Evolutionary conservation across 2,797 vertebrate species (phyloP), one percentile per base, ranked within the genome.

Genomic region (Typhlichthys subterraneus): DNA sequence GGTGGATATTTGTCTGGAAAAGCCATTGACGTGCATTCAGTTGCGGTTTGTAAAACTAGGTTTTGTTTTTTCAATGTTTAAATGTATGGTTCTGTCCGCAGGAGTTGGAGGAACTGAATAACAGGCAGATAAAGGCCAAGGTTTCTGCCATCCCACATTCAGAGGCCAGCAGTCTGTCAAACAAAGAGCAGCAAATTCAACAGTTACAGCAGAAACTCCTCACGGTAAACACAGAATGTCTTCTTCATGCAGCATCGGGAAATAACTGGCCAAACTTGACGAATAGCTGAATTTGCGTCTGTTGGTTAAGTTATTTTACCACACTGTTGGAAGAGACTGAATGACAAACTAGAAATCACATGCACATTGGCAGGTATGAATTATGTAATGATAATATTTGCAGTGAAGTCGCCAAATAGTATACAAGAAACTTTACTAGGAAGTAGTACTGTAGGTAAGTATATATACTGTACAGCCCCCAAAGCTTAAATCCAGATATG

Each of bases 31-130:
- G 9, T 42, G 38, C 38, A 42, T 42, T 7, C 38, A n/a, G 38
- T 2, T 42, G 13, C 4, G 33, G 3, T 57, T 15, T 17, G 23
- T 29, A 23, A 23, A 23, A 23, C 23, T 4, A 23, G 23, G 23
- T 17, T 45, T 5, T 53, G 9, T 14, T 10, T 47, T 54, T 47
- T 38, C 13, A 23, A 12, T 62, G 2, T 65, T 7, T 58, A 2
- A 62, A 59, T 68, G 10, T 12, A 0, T 58, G 19, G 47, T 55
- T 46, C 19, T 73, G 58, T 69, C 45, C 56, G 61, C 65, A 99
- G 97, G 94, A 97, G 74, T 70, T 97, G 77, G 94, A 95, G 76
- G 94, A 91, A 76, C 79, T 93, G 76, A 91, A 88, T 69, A 85
- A 87, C 73, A 91, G 95, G 73, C 85, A 97, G 83, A 90, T 96